Evolutionary conservation across 64 coral and sea anemone genomes (phyloP).

Genomic region (Pocillopora damicornis): DNA sequence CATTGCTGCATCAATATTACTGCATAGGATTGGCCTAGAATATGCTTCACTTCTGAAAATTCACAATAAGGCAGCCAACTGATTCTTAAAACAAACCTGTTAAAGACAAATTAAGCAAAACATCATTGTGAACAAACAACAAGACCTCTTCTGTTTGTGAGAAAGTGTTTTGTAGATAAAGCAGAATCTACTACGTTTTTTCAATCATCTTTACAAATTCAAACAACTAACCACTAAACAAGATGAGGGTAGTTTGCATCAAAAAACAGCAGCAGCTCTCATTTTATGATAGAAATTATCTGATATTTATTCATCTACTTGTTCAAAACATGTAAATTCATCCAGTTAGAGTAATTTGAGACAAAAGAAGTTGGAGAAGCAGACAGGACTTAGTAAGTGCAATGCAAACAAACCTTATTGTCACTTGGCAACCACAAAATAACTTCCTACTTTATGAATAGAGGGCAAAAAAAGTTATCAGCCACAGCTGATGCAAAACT

Average conservation of each 20-base stretch:
- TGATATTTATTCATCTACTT: background rate
- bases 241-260: background rate
- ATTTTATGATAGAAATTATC: background rate
- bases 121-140: background rate
- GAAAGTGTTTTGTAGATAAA: too few relatives aligned
- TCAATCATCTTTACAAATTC: too few relatives aligned
- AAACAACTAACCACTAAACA: background rate
- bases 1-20: too few relatives aligned
- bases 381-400: background rate
- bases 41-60: too few relatives aligned
- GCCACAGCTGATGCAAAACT: background rate
- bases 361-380: background rate
- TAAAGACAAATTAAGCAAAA: background rate
- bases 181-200: too few relatives aligned
- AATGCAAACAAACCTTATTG: background rate
- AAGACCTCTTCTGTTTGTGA: too few relatives aligned
- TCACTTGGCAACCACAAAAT: background rate
- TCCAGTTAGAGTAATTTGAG: background rate
- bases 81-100: background rate
- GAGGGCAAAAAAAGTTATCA: background rate
- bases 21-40: too few relatives aligned
- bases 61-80: too few relatives aligned
- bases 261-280: background rate
- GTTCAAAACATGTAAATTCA: background rate
- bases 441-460: background rate